Conservation (phyloP, 2,113 vertebrate genomes). For the Numenius arquata region DNA sequence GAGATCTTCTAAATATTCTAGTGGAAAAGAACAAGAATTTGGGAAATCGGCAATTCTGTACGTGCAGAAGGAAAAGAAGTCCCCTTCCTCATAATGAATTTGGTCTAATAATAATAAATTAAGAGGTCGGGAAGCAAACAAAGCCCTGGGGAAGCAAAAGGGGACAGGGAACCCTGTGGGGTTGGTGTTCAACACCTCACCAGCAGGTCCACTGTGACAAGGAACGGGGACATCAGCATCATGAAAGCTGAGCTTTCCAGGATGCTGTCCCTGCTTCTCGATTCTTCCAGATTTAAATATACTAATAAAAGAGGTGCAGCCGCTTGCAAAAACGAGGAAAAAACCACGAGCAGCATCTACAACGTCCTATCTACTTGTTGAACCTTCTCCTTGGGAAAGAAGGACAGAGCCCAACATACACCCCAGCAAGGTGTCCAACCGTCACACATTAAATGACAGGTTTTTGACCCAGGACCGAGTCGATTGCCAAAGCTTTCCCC, state of each 20-base stretch:
- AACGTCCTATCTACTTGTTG: not conserved
- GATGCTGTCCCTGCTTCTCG: not conserved
- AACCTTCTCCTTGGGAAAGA: not conserved
- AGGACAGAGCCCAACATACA: not conserved
- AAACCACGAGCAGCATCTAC: not conserved
- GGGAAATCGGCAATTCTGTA: not conserved
- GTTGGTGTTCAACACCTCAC: not conserved
- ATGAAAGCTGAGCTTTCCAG: fast-evolving
- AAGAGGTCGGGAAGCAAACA: not conserved
- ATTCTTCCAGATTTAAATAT: not conserved
- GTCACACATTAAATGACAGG: not conserved
- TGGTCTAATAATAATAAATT: not conserved
- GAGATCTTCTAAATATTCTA: not conserved
- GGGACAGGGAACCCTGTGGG: not conserved
- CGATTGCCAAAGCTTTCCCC: not conserved
- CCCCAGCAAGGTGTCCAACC: not conserved
- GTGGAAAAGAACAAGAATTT: not conserved
- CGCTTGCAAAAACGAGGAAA: not conserved
- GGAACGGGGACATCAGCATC: not conserved
- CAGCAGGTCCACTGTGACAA: not conserved
- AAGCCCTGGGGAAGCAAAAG: not conserved
- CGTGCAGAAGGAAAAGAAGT: not conserved
- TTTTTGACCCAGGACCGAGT: not conserved
- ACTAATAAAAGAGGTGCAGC: not conserved
- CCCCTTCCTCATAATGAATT: not conserved